A percentile compares a stretch with the other conserved stretches of the same genome.
Conservation (phyloP, 2,113 vertebrate species). For the Pachypanchax playfairii region DNA sequence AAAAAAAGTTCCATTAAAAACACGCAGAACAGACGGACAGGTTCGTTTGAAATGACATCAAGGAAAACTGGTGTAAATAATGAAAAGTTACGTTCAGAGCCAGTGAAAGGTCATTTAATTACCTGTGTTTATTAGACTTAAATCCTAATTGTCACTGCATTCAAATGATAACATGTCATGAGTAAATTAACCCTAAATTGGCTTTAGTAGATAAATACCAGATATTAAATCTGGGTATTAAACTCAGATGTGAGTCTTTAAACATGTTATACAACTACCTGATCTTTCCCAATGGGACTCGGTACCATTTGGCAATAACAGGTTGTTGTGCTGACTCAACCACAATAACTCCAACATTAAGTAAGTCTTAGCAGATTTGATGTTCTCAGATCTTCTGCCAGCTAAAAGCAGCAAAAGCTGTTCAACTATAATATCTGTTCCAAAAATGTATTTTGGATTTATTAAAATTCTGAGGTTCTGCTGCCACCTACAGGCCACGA, state of each 20-base stretch:
- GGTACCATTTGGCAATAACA: conserved; percentile 25
- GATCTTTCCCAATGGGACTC: conserved; percentile 32
- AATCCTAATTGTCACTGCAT: too few relatives aligned
- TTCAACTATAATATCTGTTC: not conserved
- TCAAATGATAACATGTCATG: not conserved
- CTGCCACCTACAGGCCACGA: conserved; percentile 48
- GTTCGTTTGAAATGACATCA: too few relatives aligned
- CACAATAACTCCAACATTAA: conserved; percentile 54
- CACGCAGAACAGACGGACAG: conserved; percentile 14
- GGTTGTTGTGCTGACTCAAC: conserved; percentile 40
- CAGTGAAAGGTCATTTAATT: too few relatives aligned
- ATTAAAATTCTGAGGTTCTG: not conserved
- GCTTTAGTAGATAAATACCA: too few relatives aligned
- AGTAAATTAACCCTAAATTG: not conserved
- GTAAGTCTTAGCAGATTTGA: conserved; percentile 32
- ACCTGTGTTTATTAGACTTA: too few relatives aligned
- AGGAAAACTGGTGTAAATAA: not conserved
- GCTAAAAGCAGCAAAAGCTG: not conserved
- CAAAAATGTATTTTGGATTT: not conserved
- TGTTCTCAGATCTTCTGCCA: conserved; percentile 16
- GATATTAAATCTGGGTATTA: too few relatives aligned
- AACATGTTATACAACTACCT: not conserved
- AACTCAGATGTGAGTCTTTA: not conserved
- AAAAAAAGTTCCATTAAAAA: conserved; percentile 47
- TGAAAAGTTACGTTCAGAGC: not conserved